Base-by-base conservation (phyloP, 2,888 invertebrate genomes). In the Caenorhabditis afra region DNA sequence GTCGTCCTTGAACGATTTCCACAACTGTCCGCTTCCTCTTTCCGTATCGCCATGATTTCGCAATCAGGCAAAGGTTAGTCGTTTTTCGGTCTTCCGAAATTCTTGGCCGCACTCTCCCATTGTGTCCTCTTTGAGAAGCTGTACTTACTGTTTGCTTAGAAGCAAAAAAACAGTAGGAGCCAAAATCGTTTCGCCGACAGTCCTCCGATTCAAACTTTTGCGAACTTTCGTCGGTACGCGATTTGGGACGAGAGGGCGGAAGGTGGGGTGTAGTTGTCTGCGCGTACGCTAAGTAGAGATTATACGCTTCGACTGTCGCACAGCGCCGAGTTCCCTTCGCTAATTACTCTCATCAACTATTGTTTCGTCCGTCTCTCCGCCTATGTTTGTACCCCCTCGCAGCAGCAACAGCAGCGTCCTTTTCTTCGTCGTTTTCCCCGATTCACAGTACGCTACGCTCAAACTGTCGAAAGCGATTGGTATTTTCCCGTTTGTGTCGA, bases 261-360 rank as follows among this genome's bases (percentile, higher is more conserved):
- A 23, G 22, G 29, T 44, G 20, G 49, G 55, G 55, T 73, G 64
- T 73, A 65, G 73, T 64, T 65, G 73, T 73, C 64, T 73, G 73
- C 73, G 71, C 62, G 64, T 73, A 73, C 73, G 73, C 73, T 73
- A 73, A 73, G 73, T 73, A 64, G 73, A 73, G 73, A 73, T 73
- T 73, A 73, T 73, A 64, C 73, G 73, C 73, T 73, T 73, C 73
- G 73, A 64, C 73, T 73, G 73, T 73, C 73, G 73, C 64, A 29
- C 29, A 71, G 64, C 73, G 55, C 57, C 73, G 73, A 73, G 73
- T 73, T 73, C 64, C 45, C 57, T 64, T 64, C 64, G 64, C 73
- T 73, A 73, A 73, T 73, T 73, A 73, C 73, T 73, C 73, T 73
- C 73, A 73, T 73, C 73, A 73, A 73, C 73, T 73, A 73, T 73